Conservation (phyloP, 2,113 vertebrate species). For the Callionymus lyra region DNA sequence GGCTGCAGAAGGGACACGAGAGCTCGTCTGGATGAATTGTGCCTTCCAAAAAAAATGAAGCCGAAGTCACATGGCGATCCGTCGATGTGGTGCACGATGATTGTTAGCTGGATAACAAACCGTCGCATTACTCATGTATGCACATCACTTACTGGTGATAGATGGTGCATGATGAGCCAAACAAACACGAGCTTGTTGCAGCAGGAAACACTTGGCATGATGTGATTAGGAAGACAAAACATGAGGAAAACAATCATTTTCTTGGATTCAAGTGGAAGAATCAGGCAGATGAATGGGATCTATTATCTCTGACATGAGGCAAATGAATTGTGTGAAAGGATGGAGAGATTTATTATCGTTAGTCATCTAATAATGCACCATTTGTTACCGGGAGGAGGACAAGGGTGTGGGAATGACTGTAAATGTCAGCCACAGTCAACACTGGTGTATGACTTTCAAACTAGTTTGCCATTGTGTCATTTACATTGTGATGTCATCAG, state of each 20-base stretch:
- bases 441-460: too few species aligned
- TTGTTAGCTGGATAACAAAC: constrained; percentile 31
- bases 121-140: constrained; percentile 18
- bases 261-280: constrained; percentile 27
- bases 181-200: constrained; percentile 11
- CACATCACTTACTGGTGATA: constrained; percentile 14
- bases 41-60: constrained; percentile 22
- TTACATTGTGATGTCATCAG: too few species aligned
- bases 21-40: constrained; percentile 48
- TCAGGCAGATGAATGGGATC: constrained; percentile 7
- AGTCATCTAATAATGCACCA: constrained; percentile 15
- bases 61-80: constrained; percentile 31
- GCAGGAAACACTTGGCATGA: constrained; percentile 25
- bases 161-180: constrained; percentile 10
- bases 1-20: constrained; percentile 35
- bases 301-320: constrained; percentile 13
- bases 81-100: constrained; percentile 42
- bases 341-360: not conserved
- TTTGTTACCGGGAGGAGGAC: constrained; percentile 11
- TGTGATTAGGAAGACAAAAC: constrained; percentile 28
- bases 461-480: too few species aligned
- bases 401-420: constrained; percentile 10
- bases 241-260: constrained; percentile 30
- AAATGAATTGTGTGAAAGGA: constrained; percentile 11
- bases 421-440: too few species aligned